Base-by-base conservation (phyloP, 2,797 vertebrate genomes). In the Lagocephalus sceleratus region DNA sequence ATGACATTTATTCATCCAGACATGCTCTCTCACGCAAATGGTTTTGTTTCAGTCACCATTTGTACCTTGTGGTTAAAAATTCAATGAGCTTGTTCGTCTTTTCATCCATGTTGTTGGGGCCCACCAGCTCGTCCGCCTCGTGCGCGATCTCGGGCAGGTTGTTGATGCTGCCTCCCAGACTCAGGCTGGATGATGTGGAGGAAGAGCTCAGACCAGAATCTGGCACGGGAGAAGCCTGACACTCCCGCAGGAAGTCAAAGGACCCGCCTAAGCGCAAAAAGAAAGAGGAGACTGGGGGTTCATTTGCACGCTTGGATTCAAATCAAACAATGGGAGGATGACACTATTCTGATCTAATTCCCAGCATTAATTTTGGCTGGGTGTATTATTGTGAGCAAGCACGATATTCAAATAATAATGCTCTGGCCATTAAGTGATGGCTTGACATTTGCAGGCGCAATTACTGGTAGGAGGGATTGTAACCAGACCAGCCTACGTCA, bases 1-100 rank as follows among this genome's bases (percentile, higher is more conserved):
- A 42, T 19, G 17, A 42, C 17, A 19, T 42, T n/a, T n/a, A 7
- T 42, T n/a, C 17, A 42, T 10, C 9, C 3, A n/a, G 17, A n/a
- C 19, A 19, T 42, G 6, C 16, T n/a, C 12, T 5, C 8, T n/a
- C n/a, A n/a, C 19, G 6, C 6, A 17, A 5, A 15, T 17, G 32
- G 40, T 42, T 42, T 17, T n/a, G 2, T 19, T n/a, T n/a, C 17
- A 7, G 40, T 42, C n/a, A 8, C 40, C 39, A 6, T 12, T 3
- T 12, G 35, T 76, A 89, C 97, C 97, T 97, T 75, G 93, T 96
- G 10, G 94, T 96, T 80, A 99, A 90, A 83, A 98, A 99, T 85
- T 98, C 96, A 43, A 98, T 97, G 73, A 99, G 93, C 79, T 98
- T 98, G 84, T 93, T 94, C 12, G 93, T 94, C 80, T 96, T 99